These are phyloP conservation scores for Pseudococcus jackbeardsleyi DNA, from an alignment of 2,888 invertebrate species.

Conservation along the genomic window DNA sequence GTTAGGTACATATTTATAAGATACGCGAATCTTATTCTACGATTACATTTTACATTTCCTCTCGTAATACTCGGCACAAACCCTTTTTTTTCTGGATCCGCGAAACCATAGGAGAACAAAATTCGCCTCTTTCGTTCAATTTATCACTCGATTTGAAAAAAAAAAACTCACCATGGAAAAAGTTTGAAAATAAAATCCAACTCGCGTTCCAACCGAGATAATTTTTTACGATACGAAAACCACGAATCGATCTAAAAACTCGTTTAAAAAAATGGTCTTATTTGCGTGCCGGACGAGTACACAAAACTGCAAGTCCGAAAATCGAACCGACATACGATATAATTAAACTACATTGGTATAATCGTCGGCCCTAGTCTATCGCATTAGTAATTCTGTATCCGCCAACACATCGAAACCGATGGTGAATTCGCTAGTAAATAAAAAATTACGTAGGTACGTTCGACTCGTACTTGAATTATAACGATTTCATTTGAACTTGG, in stretches of 20 bases:
- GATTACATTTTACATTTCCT: background rate
- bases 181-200: conserved; percentile 26
- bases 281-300: background rate
- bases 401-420: background rate
- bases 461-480: conserved; percentile 16
- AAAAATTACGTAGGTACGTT: background rate
- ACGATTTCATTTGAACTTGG: conserved; percentile 35
- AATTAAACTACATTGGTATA: background rate
- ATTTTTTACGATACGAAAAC: background rate
- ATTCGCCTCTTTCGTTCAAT: background rate
- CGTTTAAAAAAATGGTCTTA: background rate
- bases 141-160: background rate
- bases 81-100: too few species aligned
- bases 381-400: background rate
- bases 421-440: background rate
- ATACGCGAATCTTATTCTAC: background rate
- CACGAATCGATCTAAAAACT: background rate
- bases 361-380: background rate
- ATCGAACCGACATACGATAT: background rate
- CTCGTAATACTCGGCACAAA: background rate
- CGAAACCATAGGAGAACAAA: too few species aligned
- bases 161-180: background rate
- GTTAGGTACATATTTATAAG: background rate
- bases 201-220: background rate
- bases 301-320: background rate